Evolutionary conservation across 2,113 vertebrate genomes (phyloP).

Genomic region (Monopterus albus): DNA sequence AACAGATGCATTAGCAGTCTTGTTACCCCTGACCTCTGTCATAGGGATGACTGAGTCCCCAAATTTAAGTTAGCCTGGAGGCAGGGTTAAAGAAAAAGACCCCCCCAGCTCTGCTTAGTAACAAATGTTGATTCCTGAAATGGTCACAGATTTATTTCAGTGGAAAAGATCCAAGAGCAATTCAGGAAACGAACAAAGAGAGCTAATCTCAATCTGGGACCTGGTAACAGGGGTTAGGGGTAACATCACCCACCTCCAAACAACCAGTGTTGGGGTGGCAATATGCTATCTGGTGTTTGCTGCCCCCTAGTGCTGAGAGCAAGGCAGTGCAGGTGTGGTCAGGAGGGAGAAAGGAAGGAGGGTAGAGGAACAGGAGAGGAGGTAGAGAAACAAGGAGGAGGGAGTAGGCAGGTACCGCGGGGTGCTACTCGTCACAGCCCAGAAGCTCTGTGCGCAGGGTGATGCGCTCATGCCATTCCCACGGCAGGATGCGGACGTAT

Average conservation of each 20-base stretch:
- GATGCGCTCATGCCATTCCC: constrained; percentile 95
- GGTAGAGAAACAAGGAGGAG: neutral
- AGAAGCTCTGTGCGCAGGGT: constrained; percentile 94
- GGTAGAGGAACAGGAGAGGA: neutral
- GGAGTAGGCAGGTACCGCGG: neutral
- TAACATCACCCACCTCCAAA: constrained; percentile 33
- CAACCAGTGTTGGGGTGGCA: constrained; percentile 31
- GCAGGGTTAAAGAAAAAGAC: neutral
- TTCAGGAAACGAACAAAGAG: constrained; percentile 9
- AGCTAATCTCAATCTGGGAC: neutral
- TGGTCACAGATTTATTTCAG: constrained; percentile 34
- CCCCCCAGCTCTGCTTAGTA: constrained; percentile 7
- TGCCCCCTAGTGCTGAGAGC: constrained; percentile 75
- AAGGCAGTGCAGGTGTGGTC: constrained; percentile 78
- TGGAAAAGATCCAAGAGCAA: constrained; percentile 14
- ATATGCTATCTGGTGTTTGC: constrained; percentile 65
- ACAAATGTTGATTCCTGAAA: constrained; percentile 1
- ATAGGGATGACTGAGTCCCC: constrained; percentile 1
- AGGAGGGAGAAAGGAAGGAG: constrained; percentile 23
- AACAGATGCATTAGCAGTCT: constrained; percentile 53
- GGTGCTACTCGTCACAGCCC: constrained; percentile 87
- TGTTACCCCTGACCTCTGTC: constrained; percentile 46
- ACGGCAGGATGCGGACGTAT: constrained; percentile 89
- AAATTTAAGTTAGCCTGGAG: constrained; percentile 2
- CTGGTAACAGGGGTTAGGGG: constrained; percentile 38